Conservation (phyloP, 2,888 invertebrate genomes). For the Tinea trinotella region DNA sequence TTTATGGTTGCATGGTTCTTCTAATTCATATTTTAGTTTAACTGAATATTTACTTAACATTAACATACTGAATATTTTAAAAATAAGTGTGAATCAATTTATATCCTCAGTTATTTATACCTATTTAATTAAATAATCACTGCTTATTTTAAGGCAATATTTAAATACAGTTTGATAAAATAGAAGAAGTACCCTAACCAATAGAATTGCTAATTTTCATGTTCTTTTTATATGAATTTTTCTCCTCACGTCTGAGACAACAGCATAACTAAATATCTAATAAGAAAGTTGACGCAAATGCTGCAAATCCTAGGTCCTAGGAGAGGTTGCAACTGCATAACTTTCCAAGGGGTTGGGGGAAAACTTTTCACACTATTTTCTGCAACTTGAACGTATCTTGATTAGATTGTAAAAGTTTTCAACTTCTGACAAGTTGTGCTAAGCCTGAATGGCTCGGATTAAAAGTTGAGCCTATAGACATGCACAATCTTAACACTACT, state of each 20-base stretch:
- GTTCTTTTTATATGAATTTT: neutral
- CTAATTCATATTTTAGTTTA: too few relatives aligned
- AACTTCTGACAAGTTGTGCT: slow-evolving; percentile 31
- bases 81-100: too few relatives aligned
- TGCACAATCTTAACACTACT: neutral
- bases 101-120: too few relatives aligned
- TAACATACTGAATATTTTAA: too few relatives aligned
- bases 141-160: too few relatives aligned
- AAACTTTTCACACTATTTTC: slow-evolving; percentile 56
- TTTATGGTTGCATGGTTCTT: too few relatives aligned
- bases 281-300: neutral
- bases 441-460: slow-evolving; percentile 15
- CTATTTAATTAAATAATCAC: too few relatives aligned
- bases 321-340: slow-evolving; percentile 12
- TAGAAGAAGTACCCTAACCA: too few relatives aligned
- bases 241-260: neutral
- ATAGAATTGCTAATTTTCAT: too few relatives aligned
- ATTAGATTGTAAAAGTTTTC: slow-evolving; percentile 33
- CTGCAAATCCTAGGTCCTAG: neutral
- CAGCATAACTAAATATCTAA: neutral
- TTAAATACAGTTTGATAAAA: too few relatives aligned
- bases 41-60: too few relatives aligned
- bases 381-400: slow-evolving; percentile 43
- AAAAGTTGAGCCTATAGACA: slow-evolving; percentile 8
- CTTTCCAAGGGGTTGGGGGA: neutral